phyloP scores from a whole-genome alignment of 2,797 vertebrate genomes.

The Cuculus canorus region DNA sequence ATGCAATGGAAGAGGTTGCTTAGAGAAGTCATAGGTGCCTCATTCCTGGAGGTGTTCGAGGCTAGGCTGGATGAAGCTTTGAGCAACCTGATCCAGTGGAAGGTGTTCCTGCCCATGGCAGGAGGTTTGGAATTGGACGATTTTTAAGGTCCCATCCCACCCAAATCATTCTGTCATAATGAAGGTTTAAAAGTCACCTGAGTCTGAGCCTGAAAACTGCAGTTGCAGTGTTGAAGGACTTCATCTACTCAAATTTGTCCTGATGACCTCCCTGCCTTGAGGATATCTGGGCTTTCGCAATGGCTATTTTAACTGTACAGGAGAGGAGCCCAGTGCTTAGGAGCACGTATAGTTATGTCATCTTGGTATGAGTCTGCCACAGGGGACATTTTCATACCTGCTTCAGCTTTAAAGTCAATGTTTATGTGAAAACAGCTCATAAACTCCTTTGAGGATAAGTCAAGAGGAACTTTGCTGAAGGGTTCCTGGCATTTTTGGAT shows the following conservation, averaged over 20 bases:
- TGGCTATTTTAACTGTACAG: background rate
- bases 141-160: too few species aligned
- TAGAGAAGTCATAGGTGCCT: too few species aligned
- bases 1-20: too few species aligned
- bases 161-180: background rate
- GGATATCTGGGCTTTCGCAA: background rate
- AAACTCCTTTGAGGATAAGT: background rate
- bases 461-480: background rate
- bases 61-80: too few species aligned
- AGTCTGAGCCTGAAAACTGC: background rate
- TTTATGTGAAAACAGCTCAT: background rate
- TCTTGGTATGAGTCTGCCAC: background rate
- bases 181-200: background rate
- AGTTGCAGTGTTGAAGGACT: background rate
- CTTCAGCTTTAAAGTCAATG: background rate
- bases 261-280: background rate
- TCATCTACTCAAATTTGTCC: background rate
- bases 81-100: too few species aligned
- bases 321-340: background rate
- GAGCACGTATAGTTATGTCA: fast-evolving
- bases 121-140: too few species aligned
- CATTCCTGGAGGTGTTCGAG: too few species aligned
- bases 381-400: background rate
- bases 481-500: fast-evolving
- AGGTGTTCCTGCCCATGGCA: too few species aligned